A percentile compares a stretch with the other conserved stretches of the same genome.
Evolutionary conservation across 2,888 invertebrate genomes (phyloP).

Genomic region (Trachelus troglodyta): DNA sequence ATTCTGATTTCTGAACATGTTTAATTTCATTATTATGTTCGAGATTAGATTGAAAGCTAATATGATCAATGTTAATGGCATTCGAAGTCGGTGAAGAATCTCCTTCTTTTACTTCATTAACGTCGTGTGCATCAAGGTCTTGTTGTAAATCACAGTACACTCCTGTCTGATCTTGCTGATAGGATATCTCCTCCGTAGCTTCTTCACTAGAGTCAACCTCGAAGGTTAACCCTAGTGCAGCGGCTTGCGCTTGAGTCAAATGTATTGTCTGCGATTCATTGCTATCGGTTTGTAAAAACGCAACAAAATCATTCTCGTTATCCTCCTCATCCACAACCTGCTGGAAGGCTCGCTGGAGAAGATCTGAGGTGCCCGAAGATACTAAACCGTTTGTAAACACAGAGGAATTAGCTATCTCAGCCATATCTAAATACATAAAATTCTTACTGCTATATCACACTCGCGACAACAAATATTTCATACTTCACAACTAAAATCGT

Average conservation of each 20-base stretch:
- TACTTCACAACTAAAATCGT: not conserved
- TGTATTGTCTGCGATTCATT: conserved; percentile 59
- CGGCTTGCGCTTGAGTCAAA: conserved; percentile 60
- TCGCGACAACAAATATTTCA: not conserved
- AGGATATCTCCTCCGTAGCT: conserved; percentile 34
- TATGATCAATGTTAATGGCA: conserved; percentile 27
- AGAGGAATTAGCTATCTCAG: conserved; percentile 46
- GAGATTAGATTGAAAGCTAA: conserved; percentile 28
- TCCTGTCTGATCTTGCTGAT: conserved; percentile 38
- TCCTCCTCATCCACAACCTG: conserved; percentile 56
- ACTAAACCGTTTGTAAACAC: conserved; percentile 55
- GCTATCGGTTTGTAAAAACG: conserved; percentile 55
- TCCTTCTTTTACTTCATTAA: not conserved
- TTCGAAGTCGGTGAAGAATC: not conserved
- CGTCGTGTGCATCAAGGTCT: conserved; percentile 4
- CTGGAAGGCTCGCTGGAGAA: conserved; percentile 59
- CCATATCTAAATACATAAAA: conserved; percentile 19
- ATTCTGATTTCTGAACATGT: not conserved
- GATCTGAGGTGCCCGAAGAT: conserved; percentile 50
- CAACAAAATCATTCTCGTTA: conserved; percentile 53
- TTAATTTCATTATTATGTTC: not conserved
- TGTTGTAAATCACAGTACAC: conserved; percentile 23
- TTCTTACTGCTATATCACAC: not conserved
- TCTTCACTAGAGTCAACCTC: conserved; percentile 48
- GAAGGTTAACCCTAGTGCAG: conserved; percentile 60